Evolutionary conservation across 2,888 invertebrate species (phyloP).

Genomic region (Mythimna albipuncta): DNA sequence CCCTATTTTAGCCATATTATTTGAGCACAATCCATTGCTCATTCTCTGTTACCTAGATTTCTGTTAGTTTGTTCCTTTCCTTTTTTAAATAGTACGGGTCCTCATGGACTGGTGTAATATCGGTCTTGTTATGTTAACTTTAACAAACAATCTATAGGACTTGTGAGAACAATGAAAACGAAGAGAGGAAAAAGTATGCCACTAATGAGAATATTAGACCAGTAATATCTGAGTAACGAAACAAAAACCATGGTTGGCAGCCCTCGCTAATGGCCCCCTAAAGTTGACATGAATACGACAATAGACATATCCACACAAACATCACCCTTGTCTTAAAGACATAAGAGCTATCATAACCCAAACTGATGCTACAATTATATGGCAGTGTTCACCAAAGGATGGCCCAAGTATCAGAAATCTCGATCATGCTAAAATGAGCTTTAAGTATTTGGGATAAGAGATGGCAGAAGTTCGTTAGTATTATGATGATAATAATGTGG

Average conservation of each 20-base stretch:
- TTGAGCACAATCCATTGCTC: no score
- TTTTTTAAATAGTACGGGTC: no score
- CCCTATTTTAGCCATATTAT: no score
- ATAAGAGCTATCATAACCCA: slow-evolving; percentile 20
- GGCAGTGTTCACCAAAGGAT: slow-evolving; percentile 33
- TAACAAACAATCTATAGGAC: not conserved
- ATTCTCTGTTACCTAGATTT: no score
- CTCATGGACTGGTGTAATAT: no score
- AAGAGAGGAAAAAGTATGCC: not conserved
- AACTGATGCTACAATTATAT: slow-evolving; percentile 31
- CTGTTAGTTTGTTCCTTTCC: no score
- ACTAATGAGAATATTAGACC: slow-evolving; percentile 28
- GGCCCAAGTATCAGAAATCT: slow-evolving; percentile 32
- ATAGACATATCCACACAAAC: slow-evolving; percentile 6
- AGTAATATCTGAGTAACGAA: slow-evolving; percentile 22
- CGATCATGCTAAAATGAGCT: slow-evolving; percentile 27
- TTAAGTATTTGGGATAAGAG: slow-evolving; percentile 20
- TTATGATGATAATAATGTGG: slow-evolving; percentile 59
- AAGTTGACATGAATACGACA: slow-evolving; percentile 34
- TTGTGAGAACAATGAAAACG: not conserved
- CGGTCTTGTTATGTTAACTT: no score
- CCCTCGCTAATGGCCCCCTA: slow-evolving; percentile 32
- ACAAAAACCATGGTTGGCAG: slow-evolving; percentile 36
- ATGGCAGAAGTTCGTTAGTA: not conserved
- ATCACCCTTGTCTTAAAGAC: not conserved